Base-by-base conservation (phyloP, 2,888 invertebrate genomes). In the Pantelozetes paolii region DNA sequence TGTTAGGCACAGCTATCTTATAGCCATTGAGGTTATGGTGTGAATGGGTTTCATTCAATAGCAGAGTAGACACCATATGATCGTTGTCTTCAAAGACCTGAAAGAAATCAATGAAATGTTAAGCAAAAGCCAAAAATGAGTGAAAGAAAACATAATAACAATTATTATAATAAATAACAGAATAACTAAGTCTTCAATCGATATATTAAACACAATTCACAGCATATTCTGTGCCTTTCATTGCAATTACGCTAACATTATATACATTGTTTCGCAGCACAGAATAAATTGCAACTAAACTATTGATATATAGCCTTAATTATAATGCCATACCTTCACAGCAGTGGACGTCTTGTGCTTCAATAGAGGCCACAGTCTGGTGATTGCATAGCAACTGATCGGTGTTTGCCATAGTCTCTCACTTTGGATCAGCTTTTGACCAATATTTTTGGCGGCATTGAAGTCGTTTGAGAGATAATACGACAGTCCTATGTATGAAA, bases 311-410 rank as follows among this genome's bases (percentile, higher is more conserved):
- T 48, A 20, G 48, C 20, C 48, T 20, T 48, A 48, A 48, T 48
- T 48, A 48, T 48, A n/a, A 48, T 5, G 48, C 48, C 59, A 59
- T 59, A 59, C 59, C 59, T 59, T 59, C 2, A 59, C 48, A 48
- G 48, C 23, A 30, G 26, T 20, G 26, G 59, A 59, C 23, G 26
- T 59, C 28, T 59, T 59, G 59, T 28, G 15, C 23, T 59, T 59
- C 59, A 59, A 59, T 26, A 59, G 26, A 9, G 59, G 59, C 59
- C 59, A 59, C 28, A 59, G 28, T 15, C 28, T 59, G 5, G 23
- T 59, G 59, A 59, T 59, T 28, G 59, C 59, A 59, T 59, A 59
- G 59, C 59, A 28, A 59, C 59, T 59, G 59, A 59, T 59, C 30
- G 59, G 59, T 6, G 59, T 18, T 20, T 59, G 48, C 48, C 48